These are phyloP conservation scores for Campylomormyrus numenius DNA, from an alignment of 2,113 vertebrate genomes.

Conservation along the genomic window DNA sequence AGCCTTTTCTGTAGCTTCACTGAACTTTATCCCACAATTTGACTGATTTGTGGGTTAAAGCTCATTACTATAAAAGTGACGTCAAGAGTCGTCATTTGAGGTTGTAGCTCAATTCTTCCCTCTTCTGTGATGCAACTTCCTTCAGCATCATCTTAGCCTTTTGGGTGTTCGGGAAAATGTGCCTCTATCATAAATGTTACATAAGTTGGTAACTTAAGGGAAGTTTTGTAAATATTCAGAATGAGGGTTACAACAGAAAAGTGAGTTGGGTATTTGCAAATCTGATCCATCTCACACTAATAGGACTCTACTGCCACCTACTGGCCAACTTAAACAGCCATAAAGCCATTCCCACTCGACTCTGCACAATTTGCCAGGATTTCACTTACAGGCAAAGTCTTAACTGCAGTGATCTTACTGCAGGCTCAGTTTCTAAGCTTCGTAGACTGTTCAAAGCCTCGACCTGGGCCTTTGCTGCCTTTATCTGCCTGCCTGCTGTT, in stretches of 20 bases:
- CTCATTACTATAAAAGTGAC: neutral
- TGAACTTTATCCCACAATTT: neutral
- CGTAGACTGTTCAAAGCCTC: neutral
- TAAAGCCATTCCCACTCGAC: neutral
- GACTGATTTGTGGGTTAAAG: neutral
- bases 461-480: neutral
- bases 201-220: neutral
- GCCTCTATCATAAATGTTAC: neutral
- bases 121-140: neutral
- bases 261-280: neutral
- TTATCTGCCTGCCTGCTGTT: neutral
- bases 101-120: neutral
- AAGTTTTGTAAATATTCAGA: neutral
- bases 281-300: neutral
- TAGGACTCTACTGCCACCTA: neutral
- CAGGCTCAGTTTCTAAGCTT: neutral
- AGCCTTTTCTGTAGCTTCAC: neutral
- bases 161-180: neutral
- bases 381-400: neutral
- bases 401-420: neutral
- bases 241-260: neutral
- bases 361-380: neutral
- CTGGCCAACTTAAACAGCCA: neutral
- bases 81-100: neutral
- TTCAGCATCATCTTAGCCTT: neutral